These are phyloP conservation scores for Aspidiotus destructor DNA, from an alignment of 2,888 invertebrate species.

Conservation along the genomic window DNA sequence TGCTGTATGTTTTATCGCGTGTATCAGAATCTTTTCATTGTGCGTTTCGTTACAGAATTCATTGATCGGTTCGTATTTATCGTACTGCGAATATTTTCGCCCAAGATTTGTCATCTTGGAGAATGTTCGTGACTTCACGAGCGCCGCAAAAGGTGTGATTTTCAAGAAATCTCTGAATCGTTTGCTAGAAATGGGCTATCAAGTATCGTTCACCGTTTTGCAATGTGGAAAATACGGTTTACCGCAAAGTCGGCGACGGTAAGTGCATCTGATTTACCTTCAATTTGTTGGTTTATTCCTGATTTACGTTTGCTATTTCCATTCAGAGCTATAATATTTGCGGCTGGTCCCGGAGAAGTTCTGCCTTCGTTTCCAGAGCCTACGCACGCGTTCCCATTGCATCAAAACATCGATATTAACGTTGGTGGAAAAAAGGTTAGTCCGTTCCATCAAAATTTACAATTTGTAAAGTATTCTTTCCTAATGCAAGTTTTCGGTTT, in stretches of 20 bases:
- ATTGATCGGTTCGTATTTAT: slow-evolving; percentile 66
- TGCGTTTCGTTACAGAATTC: slow-evolving; percentile 51
- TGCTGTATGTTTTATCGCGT: neutral
- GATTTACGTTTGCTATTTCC: slow-evolving; percentile 2
- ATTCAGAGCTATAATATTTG: slow-evolving; percentile 59
- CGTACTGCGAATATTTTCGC: slow-evolving; percentile 75
- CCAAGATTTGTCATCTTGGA: slow-evolving; percentile 74
- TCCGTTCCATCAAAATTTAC: no score
- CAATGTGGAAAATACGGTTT: slow-evolving; percentile 80
- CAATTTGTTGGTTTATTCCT: no score
- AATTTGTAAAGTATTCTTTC: no score
- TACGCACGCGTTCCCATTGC: slow-evolving; percentile 61
- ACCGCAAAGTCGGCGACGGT: slow-evolving; percentile 67
- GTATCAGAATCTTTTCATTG: no score
- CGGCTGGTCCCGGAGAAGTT: slow-evolving; percentile 66
- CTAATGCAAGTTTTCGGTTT: slow-evolving; percentile 33
- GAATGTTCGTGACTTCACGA: slow-evolving; percentile 77
- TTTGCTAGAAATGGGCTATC: slow-evolving; percentile 73
- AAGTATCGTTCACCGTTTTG: slow-evolving; percentile 74
- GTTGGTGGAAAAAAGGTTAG: slow-evolving; percentile 51
- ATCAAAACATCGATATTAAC: slow-evolving; percentile 51
- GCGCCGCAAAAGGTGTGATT: slow-evolving; percentile 70
- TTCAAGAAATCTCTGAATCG: slow-evolving; percentile 67
- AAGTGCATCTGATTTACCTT: slow-evolving; percentile 15
- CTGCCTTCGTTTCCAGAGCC: slow-evolving; percentile 72